Base-by-base conservation (phyloP, 2,797 vertebrate genomes). In the Podargus strigoides region DNA sequence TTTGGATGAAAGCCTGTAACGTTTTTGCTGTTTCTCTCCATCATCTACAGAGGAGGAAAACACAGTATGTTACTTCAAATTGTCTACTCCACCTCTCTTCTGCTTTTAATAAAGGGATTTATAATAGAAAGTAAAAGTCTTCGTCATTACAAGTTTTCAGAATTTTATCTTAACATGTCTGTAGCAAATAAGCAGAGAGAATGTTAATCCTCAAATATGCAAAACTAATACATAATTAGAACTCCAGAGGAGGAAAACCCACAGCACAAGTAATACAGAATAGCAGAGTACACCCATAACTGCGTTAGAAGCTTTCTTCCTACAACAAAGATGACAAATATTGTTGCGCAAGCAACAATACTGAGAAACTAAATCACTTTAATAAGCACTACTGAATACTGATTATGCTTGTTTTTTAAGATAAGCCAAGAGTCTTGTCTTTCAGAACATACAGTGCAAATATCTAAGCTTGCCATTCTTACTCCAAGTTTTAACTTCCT, bases 21-120 rank as follows among this genome's bases (percentile, higher is more conserved):
- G 96, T 90, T 97, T 98, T 76, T 98, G 97, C 82, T 98, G 98
- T 91, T 98, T 98, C 56, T 99, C 98, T 74, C 96, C 96, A 95
- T 98, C 97, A 70, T 98, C 98, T 75, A 86, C 53, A 78, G 95
- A 89, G 34, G 97, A 97, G 91, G 97, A 98, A 91, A 92, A 96
- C 23, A 96, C 14, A 88, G 42, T 24, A 68, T 7, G 4, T 58
- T 85, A 30, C 6, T 93, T 85, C 85, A 78, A 68, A 58, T 15
- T 16, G 24, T n/a, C 14, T 55, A 30, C 1, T 87, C 18, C 12
- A 39, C 8, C 11, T 56, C 20, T 15, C 26, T 67, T 18, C 3
- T 47, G 7, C 16, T 70, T 93, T 83, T 41, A 75, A 76, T 76
- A 83, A 47, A 30, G 2, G 2, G 6, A 39, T 69, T 89, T 15